Conservation (phyloP, 2,888 invertebrate species). For the Choreutis nemorana region DNA sequence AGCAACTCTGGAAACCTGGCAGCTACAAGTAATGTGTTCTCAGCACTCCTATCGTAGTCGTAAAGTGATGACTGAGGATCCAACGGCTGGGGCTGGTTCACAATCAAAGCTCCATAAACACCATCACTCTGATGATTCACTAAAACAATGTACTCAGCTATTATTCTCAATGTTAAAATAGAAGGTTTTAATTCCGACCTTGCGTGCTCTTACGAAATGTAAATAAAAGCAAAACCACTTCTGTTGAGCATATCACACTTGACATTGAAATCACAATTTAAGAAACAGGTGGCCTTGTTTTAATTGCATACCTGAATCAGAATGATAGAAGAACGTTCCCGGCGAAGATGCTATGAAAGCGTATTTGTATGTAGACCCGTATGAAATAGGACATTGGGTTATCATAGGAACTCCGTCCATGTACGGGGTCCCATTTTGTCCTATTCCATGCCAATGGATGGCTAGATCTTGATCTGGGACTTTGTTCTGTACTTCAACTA, state of each 20-base stretch:
- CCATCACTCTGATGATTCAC: constrained; percentile 67
- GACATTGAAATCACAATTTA: too few relatives aligned
- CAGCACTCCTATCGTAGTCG: constrained; percentile 48
- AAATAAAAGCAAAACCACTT: too few relatives aligned
- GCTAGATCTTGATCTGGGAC: constrained; percentile 72
- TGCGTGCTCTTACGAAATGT: too few relatives aligned
- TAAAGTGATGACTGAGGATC: constrained; percentile 45
- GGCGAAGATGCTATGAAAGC: constrained; percentile 72
- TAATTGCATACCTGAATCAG: constrained; percentile 64
- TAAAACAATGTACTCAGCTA: not conserved
- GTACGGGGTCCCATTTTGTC: constrained; percentile 69
- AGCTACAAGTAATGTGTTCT: constrained; percentile 53
- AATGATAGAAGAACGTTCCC: constrained; percentile 79
- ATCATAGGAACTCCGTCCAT: constrained; percentile 82
- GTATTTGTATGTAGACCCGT: constrained; percentile 74
- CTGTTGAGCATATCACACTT: too few relatives aligned
- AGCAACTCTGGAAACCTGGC: constrained; percentile 61
- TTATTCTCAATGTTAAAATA: not conserved
- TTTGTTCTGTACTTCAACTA: constrained; percentile 76
- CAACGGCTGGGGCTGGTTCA: constrained; percentile 55
- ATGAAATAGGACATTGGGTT: constrained; percentile 78
- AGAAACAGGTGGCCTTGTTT: too few relatives aligned
- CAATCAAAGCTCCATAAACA: constrained; percentile 63
- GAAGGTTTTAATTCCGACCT: too few relatives aligned
- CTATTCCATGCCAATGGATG: constrained; percentile 80